Conservation (phyloP, 2,888 invertebrate species). For the Xestia rhomboidea region DNA sequence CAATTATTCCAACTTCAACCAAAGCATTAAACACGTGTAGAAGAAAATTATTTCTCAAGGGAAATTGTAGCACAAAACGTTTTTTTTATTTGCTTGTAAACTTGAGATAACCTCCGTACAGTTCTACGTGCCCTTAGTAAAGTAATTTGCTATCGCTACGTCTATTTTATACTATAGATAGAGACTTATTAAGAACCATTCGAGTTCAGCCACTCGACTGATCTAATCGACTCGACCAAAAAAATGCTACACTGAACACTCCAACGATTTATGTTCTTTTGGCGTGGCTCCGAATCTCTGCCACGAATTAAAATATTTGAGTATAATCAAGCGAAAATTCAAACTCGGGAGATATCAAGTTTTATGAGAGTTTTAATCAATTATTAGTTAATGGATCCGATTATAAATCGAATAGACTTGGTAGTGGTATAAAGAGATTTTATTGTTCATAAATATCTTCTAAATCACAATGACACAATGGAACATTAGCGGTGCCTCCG, state of each 20-base stretch:
- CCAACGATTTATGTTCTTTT: slow-evolving; percentile 44
- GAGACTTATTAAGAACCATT: slow-evolving; percentile 57
- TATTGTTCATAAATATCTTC: slow-evolving; percentile 58
- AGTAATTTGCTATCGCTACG: slow-evolving; percentile 40
- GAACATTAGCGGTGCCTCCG: slow-evolving; percentile 49
- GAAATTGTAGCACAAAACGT: slow-evolving; percentile 24
- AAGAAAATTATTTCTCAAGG: slow-evolving; percentile 40
- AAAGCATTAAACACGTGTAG: slow-evolving; percentile 6
- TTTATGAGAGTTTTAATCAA: slow-evolving; percentile 55
- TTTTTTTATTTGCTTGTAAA: slow-evolving; percentile 41
- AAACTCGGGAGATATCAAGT: slow-evolving; percentile 39
- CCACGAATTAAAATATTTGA: slow-evolving; percentile 37
- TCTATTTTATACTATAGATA: slow-evolving; percentile 37
- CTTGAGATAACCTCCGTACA: slow-evolving; percentile 47
- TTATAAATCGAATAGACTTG: slow-evolving; percentile 41
- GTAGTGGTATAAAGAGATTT: slow-evolving; percentile 44
- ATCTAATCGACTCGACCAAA: slow-evolving; percentile 51
- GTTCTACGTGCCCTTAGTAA: slow-evolving; percentile 33
- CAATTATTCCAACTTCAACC: slow-evolving; percentile 11
- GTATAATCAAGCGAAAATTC: slow-evolving; percentile 41
- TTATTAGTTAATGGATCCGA: slow-evolving; percentile 54
- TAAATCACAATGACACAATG: slow-evolving; percentile 68
- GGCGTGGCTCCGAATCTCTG: slow-evolving; percentile 29
- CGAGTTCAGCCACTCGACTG: slow-evolving; percentile 51
- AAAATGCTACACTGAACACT: slow-evolving; percentile 45